Evolutionary conservation across 2,888 invertebrate species (phyloP).

Genomic region (Eilema griseolum): DNA sequence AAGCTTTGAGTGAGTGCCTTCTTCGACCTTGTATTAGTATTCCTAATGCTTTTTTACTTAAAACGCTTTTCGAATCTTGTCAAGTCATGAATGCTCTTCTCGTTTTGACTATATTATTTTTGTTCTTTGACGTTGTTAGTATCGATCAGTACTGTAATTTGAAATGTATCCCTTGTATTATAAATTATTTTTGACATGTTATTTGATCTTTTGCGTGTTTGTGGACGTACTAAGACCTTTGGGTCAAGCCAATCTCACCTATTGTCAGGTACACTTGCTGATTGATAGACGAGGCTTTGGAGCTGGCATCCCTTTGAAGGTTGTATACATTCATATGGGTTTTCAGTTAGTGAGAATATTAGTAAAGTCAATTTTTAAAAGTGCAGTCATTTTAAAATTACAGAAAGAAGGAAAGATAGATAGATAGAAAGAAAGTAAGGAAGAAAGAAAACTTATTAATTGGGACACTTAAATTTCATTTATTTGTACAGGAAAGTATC

Average conservation of each 20-base stretch:
- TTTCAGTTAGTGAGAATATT: too few relatives aligned
- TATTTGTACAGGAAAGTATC: neutral
- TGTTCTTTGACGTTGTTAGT: neutral
- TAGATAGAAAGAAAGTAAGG: too few relatives aligned
- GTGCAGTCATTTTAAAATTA: too few relatives aligned
- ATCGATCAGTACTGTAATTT: neutral
- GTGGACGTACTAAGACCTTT: too few relatives aligned
- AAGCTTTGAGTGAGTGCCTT: conserved; percentile 53
- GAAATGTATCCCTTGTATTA: neutral
- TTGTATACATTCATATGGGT: too few relatives aligned
- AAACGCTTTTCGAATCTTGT: conserved; percentile 16
- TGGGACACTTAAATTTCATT: neutral
- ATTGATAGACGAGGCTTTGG: too few relatives aligned
- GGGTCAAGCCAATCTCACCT: too few relatives aligned
- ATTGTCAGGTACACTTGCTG: too few relatives aligned
- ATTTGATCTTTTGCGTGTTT: neutral
- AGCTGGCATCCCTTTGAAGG: too few relatives aligned
- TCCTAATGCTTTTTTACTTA: conserved; percentile 20
- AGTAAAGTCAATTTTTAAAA: too few relatives aligned
- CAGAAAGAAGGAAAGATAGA: too few relatives aligned
- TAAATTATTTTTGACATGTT: neutral
- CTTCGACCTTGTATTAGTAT: conserved; percentile 35
- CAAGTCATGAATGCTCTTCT: conserved; percentile 12
- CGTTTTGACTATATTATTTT: neutral
- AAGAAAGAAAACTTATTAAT: too few relatives aligned